Percentiles rank a stretch among this genome's conserved stretches.
Conservation (phyloP, 2,888 invertebrate species). For the Polydrusus pterygomalis region DNA sequence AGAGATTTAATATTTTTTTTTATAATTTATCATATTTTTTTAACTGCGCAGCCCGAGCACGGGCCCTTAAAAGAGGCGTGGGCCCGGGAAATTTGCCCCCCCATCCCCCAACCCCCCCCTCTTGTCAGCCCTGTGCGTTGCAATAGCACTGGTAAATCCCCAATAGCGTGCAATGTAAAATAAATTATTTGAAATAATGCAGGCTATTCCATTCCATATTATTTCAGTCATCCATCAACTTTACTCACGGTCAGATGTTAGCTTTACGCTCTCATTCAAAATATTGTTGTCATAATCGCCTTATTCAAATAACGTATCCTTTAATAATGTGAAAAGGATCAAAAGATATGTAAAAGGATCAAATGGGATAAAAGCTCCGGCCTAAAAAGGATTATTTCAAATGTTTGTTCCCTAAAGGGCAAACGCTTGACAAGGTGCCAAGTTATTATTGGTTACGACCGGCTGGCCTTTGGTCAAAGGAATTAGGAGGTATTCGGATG, state of each 20-base stretch:
- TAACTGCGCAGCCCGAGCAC: too few species aligned
- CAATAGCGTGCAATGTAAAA: too few species aligned
- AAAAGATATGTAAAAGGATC: conserved; percentile 46
- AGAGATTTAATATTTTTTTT: too few species aligned
- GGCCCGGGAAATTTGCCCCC: too few species aligned
- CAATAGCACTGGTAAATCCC: too few species aligned
- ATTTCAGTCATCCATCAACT: background rate
- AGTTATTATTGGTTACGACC: conserved; percentile 42
- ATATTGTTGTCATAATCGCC: conserved; percentile 43
- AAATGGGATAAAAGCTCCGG: conserved; percentile 34
- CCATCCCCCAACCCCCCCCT: too few species aligned
- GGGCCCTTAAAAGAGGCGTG: too few species aligned
- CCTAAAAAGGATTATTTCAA: conserved; percentile 47
- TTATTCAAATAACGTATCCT: conserved; percentile 26
- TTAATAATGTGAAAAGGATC: conserved; percentile 35
- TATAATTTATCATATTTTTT: too few species aligned
- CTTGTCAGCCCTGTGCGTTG: too few species aligned
- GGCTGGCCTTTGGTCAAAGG: conserved; percentile 44
- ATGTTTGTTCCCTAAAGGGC: conserved; percentile 48
- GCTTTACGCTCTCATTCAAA: conserved; percentile 41
- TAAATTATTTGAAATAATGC: too few species aligned
- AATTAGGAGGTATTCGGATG: conserved; percentile 34
- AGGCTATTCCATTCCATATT: background rate
- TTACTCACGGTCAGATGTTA: conserved; percentile 38
- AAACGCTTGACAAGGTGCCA: conserved; percentile 50